Evolutionary conservation across 2,888 invertebrate species (phyloP).

Genomic region (Odontomyia ornata): DNA sequence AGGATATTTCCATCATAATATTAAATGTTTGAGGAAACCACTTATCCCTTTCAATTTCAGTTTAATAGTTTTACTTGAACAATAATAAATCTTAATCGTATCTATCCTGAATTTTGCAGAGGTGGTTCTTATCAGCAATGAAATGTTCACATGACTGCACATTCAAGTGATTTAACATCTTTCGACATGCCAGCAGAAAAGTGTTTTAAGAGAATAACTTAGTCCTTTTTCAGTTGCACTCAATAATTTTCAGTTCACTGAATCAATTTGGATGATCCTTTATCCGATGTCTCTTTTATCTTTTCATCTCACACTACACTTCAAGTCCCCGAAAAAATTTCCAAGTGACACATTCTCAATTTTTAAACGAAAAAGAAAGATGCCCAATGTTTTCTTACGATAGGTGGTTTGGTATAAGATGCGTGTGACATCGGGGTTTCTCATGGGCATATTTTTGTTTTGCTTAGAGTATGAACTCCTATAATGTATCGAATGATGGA

Average conservation of each 20-base stretch:
- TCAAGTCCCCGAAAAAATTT: background rate
- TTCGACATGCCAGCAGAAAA: too few relatives aligned
- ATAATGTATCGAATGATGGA: slow-evolving; percentile 16
- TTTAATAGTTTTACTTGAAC: too few relatives aligned
- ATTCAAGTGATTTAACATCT: background rate
- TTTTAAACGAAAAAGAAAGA: background rate
- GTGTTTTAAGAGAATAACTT: too few relatives aligned
- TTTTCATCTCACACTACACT: background rate
- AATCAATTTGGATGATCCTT: slow-evolving; percentile 24
- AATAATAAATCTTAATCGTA: slow-evolving; percentile 25
- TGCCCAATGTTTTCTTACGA: too few relatives aligned
- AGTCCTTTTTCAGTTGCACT: slow-evolving; percentile 5
- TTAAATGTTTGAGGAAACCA: too few relatives aligned
- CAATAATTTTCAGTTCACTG: slow-evolving; percentile 37
- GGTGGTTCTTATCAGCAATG: slow-evolving; percentile 19
- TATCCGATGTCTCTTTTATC: background rate
- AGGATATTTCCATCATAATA: too few relatives aligned
- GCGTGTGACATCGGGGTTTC: slow-evolving; percentile 12
- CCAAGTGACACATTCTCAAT: slow-evolving; percentile 16
- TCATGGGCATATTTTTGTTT: background rate
- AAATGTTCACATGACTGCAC: slow-evolving; percentile 26
- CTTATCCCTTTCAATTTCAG: too few relatives aligned
- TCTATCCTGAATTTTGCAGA: background rate
- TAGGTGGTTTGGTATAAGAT: background rate
- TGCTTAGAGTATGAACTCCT: background rate